phyloP scores from a whole-genome alignment of 1,140 invertebrate genomes.

The Dendrolimus kikuchii region DNA sequence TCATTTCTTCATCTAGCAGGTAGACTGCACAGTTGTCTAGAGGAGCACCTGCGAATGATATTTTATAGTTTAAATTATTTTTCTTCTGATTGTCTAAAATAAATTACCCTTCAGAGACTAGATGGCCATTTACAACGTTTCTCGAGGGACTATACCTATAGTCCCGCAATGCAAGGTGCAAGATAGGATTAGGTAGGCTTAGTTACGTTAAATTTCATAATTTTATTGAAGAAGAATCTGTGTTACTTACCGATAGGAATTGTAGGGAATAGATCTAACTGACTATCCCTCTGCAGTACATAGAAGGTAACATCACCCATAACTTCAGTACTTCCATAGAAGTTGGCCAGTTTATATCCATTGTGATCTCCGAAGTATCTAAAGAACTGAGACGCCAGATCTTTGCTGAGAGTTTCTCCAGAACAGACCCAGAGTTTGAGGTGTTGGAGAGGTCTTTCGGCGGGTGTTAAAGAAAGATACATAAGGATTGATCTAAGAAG shows the following conservation, averaged over 20 bases:
- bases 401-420: slow-evolving; percentile 81
- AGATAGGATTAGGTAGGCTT: no score
- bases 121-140: background rate
- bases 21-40: slow-evolving; percentile 87
- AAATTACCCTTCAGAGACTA: background rate
- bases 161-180: no score
- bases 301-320: slow-evolving; percentile 63
- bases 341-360: slow-evolving; percentile 82
- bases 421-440: slow-evolving; percentile 88
- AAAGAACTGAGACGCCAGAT: slow-evolving; percentile 82
- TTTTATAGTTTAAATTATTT: background rate
- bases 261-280: slow-evolving; percentile 77
- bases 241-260: slow-evolving; percentile 84
- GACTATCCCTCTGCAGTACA: slow-evolving; percentile 65
- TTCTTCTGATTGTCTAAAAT: background rate
- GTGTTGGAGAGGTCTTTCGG: slow-evolving; percentile 64
- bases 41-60: slow-evolving; percentile 72
- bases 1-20: slow-evolving; percentile 81
- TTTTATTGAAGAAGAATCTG: background rate
- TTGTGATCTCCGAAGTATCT: slow-evolving; percentile 74
- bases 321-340: slow-evolving; percentile 91
- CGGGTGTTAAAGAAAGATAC: slow-evolving; percentile 74
- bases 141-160: no score
- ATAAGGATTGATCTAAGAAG: slow-evolving; percentile 83
- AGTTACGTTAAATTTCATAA: no score